Evolutionary conservation across 2,797 vertebrate genomes (phyloP).

Genomic region (Pteropus rufus): DNA sequence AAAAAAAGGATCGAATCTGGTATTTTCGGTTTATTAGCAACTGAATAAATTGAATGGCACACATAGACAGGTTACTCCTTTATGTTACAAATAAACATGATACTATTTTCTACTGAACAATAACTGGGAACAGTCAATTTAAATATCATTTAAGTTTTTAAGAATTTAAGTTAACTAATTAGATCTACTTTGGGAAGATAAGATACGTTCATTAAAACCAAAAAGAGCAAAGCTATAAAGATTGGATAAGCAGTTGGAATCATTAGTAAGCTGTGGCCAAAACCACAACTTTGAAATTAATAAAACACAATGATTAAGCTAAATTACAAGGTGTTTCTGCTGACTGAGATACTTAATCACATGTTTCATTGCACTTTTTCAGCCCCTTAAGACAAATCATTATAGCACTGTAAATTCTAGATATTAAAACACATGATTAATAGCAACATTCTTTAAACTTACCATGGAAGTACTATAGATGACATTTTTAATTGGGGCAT

Average conservation of each 20-base stretch:
- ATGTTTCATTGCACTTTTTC: conserved; percentile 8
- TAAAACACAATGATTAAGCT: neutral
- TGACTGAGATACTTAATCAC: conserved; percentile 10
- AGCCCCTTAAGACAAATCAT: conserved; percentile 8
- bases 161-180: neutral
- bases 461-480: neutral
- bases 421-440: conserved; percentile 19
- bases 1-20: neutral
- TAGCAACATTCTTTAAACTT: neutral
- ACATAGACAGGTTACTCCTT: neutral
- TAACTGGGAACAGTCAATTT: neutral
- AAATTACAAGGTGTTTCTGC: conserved; percentile 40
- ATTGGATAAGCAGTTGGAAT: neutral
- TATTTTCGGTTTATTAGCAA: neutral
- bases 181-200: neutral
- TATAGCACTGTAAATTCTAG: neutral
- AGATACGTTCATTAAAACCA: neutral
- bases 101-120: neutral
- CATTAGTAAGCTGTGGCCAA: neutral
- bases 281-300: conserved; percentile 42
- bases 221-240: neutral
- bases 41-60: neutral
- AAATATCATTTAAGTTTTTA: neutral
- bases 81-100: neutral
- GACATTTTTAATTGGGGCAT: neutral